A percentile compares a stretch with the other conserved stretches of the same genome.
Evolutionary conservation across 2,888 invertebrate species (phyloP).

Genomic region (Eupeodes luniger): DNA sequence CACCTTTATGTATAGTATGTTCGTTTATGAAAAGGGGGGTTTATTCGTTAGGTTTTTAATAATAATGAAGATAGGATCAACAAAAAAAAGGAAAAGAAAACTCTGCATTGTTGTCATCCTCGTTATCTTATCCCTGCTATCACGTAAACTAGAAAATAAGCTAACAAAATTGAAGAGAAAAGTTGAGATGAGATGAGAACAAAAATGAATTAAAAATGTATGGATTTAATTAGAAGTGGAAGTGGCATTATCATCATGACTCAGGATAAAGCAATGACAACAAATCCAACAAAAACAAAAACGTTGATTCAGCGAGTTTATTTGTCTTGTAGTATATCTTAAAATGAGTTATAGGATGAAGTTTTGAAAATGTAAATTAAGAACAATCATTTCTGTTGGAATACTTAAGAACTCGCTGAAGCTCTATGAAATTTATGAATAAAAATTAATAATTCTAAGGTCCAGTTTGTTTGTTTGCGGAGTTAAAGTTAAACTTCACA

Average conservation of each 20-base stretch:
- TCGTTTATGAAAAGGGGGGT: conserved; percentile 1
- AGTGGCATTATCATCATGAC: conserved; percentile 43
- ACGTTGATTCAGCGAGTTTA: neutral
- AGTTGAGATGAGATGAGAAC: neutral
- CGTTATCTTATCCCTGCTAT: conserved; percentile 23
- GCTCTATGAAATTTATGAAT: too few species aligned
- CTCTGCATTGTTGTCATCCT: conserved; percentile 36
- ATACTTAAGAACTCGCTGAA: too few species aligned
- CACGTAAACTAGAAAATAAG: neutral
- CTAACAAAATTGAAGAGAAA: too few species aligned
- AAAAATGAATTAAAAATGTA: conserved; percentile 64
- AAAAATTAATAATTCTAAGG: too few species aligned
- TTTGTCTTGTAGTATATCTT: neutral
- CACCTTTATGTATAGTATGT: conserved; percentile 32
- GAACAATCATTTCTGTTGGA: too few species aligned
- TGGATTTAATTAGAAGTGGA: conserved; percentile 69
- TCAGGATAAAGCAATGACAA: neutral
- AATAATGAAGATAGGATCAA: conserved; percentile 9
- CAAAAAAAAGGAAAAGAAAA: conserved; percentile 16
- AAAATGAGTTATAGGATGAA: neutral
- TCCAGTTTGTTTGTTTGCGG: too few species aligned
- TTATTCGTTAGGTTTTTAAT: neutral
- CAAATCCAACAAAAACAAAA: neutral
- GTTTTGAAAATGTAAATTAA: neutral
- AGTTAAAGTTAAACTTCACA: too few species aligned